A percentile compares a stretch with the other conserved stretches of the same genome.
These are phyloP conservation scores for Halictus ligatus DNA, from an alignment of 2,888 invertebrate species.

Conservation along the genomic window DNA sequence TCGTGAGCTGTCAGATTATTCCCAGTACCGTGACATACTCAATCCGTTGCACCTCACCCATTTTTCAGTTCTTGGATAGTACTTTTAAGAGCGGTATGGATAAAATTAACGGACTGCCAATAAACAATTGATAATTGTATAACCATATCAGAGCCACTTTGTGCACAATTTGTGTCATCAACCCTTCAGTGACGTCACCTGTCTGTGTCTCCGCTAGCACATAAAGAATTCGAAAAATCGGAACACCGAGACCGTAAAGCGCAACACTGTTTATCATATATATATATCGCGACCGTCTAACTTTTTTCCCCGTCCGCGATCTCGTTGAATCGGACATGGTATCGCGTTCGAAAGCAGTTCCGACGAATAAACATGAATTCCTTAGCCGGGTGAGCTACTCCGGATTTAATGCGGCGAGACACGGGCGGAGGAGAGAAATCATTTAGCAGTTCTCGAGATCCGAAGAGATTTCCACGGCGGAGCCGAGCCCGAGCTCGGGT, in stretches of 20 bases:
- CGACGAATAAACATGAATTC: conserved; percentile 1
- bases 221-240: not conserved
- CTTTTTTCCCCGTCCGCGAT: not conserved
- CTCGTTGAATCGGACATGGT: not conserved
- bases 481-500: not conserved
- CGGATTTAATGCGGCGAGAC: not conserved
- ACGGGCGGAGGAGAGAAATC: conserved; percentile 14
- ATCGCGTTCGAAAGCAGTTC: conserved; percentile 4
- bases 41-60: too few species aligned
- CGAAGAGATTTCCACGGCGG: conserved; percentile 23
- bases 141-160: too few species aligned
- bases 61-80: too few species aligned
- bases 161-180: too few species aligned
- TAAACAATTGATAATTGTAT: too few species aligned
- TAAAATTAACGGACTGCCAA: too few species aligned
- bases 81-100: too few species aligned
- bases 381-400: not conserved
- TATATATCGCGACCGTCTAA: not conserved
- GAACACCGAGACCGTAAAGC: not conserved
- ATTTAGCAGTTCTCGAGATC: not conserved
- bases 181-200: too few species aligned
- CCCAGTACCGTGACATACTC: too few species aligned
- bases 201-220: not conserved
- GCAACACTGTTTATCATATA: not conserved
- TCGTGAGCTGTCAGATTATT: too few species aligned